These are phyloP conservation scores for Cyprinodon brontotheroides DNA, from an alignment of 2,113 vertebrate species.

Conservation along the genomic window DNA sequence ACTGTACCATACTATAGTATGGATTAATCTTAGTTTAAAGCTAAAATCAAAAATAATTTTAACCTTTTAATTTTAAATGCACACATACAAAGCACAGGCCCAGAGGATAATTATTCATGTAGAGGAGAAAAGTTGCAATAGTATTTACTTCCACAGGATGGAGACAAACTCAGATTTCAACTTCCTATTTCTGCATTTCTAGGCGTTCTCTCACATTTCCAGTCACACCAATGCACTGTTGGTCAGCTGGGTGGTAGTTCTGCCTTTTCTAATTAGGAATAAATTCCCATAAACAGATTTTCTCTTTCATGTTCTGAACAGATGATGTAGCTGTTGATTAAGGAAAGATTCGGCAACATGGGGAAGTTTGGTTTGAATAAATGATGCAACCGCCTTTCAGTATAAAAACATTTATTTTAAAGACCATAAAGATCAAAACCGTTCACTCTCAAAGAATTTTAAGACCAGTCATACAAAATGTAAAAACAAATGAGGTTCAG, in stretches of 20 bases:
- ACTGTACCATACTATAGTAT: background rate
- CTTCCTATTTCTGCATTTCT: background rate
- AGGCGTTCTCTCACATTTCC: background rate
- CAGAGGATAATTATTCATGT: background rate
- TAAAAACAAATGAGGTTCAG: conserved; percentile 18
- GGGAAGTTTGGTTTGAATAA: background rate
- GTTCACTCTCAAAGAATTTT: conserved; percentile 18
- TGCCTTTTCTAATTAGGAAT: background rate
- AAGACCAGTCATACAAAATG: conserved; percentile 23
- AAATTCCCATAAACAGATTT: background rate
- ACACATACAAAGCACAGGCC: background rate
- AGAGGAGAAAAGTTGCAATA: conserved; percentile 4
- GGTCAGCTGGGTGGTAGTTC: no score
- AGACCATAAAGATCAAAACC: background rate
- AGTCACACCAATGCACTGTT: background rate
- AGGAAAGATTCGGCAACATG: background rate
- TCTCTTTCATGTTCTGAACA: background rate
- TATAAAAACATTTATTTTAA: conserved; percentile 3
- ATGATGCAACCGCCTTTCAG: background rate
- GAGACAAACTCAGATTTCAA: conserved; percentile 2
- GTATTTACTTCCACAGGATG: conserved; percentile 4
- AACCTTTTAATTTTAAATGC: background rate
- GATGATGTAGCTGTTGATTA: background rate
- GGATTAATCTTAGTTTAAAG: background rate
- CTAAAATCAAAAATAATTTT: background rate